Base-by-base conservation (phyloP, 1,140 invertebrate genomes). In the Stegodyphus dumicola region DNA sequence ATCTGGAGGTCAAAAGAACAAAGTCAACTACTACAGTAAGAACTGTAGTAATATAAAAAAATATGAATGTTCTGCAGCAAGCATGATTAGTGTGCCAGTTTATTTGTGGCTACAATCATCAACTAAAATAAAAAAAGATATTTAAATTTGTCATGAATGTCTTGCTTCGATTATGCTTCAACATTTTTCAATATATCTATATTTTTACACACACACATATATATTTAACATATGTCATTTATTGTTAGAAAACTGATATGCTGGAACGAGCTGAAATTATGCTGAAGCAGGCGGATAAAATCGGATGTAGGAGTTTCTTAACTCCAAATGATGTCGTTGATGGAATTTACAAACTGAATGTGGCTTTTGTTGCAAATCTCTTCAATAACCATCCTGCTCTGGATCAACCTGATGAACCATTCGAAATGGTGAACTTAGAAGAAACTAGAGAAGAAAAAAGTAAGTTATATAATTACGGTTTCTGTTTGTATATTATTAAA, bases 331-430 rank as follows among this genome's bases (percentile, higher is more conserved):
- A 99, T 91, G 97, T 99, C 10, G 96, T 98, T 0, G 95, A 95
- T 88, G 98, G 98, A 5, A 96, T 99, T 73, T 97, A 99, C 91
- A 99, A 99, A 91, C 93, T 99, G 54, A 99, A 99, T 92, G 92
- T 99, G 91, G 98, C 98, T 1, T 99, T 99, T 90, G 98, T 99
- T 7, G 99, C 99, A 54, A 99, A 99, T 92, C 93, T 99, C 88
- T 99, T 99, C 92, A 99, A 99, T 91, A 98, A 98, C 90, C 97
- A 99, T 92, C 98, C 98, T 0, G 96, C 95, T 2, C 91, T 94
- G 48, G 95, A 97, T 88, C 93, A 95, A 85, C 94, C 94, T 0
- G 94, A 94, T 67, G 94, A 93, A 65, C 92, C 92, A 86, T 93
- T 95, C 77, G 94, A 95, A 88, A 92, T 95, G 76, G 95, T 96